A percentile compares a stretch with the other conserved stretches of the same genome.
These are phyloP conservation scores for Lepidurus packardi DNA, from an alignment of 1,140 invertebrate genomes.

Conservation along the genomic window DNA sequence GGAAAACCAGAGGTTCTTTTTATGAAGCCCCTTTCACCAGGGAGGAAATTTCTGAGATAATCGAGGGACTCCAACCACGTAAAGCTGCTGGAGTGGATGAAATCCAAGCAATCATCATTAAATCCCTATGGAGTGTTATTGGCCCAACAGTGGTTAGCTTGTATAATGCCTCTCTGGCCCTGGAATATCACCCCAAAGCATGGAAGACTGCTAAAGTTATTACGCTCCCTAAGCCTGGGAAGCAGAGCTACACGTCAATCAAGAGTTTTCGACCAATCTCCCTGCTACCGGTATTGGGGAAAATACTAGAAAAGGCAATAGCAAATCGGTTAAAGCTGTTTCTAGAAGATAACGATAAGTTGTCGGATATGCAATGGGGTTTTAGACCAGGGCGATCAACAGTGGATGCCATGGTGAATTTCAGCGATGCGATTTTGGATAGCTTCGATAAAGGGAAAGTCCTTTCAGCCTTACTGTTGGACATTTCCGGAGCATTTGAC, in stretches of 20 bases:
- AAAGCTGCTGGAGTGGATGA: conserved; percentile 25
- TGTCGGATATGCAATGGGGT: conserved; percentile 21
- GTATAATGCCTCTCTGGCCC: neutral
- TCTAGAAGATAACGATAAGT: neutral
- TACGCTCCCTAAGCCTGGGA: conserved; percentile 14
- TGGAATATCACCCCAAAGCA: conserved; percentile 11
- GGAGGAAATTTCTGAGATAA: conserved; percentile 22
- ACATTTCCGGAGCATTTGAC: conserved; percentile 22
- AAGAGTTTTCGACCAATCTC: conserved; percentile 18
- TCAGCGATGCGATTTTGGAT: neutral
- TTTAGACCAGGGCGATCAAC: conserved; percentile 16
- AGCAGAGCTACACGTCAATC: neutral
- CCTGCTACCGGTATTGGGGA: conserved; percentile 8
- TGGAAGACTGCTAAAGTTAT: conserved; percentile 27
- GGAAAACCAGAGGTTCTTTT: neutral
- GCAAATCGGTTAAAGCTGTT: neutral
- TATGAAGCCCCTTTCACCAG: neutral
- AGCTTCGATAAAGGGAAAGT: conserved; percentile 25
- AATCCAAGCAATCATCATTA: neutral
- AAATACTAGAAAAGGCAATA: conserved; percentile 24
- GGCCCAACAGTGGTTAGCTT: neutral
- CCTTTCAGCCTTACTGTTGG: conserved; percentile 17
- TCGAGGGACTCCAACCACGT: neutral
- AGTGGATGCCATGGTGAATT: neutral
- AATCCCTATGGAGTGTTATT: neutral